A percentile compares a stretch with the other conserved stretches of the same genome.
These are phyloP conservation scores for Atlantisia rogersi DNA, from an alignment of 2,113 vertebrate species.

Conservation along the genomic window DNA sequence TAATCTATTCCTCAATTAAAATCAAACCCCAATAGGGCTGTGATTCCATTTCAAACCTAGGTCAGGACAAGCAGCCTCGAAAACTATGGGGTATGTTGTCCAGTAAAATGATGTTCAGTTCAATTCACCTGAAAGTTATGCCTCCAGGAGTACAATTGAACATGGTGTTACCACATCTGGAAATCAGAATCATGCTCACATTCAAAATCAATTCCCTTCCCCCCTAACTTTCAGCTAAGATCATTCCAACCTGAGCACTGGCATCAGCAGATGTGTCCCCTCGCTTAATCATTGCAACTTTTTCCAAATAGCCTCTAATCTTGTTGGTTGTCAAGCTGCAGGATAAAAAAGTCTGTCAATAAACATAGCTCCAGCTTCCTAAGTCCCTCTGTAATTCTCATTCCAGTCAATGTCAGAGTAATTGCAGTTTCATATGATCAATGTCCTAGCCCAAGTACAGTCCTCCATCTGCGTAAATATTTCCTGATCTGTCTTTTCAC, in stretches of 20 bases:
- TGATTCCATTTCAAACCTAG: background rate
- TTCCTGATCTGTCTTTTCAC: constrained; percentile 28
- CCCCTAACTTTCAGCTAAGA: background rate
- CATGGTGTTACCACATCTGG: background rate
- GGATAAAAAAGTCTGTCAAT: background rate
- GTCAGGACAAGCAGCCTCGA: background rate
- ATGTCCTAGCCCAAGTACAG: constrained; percentile 11
- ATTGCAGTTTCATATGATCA: constrained; percentile 40
- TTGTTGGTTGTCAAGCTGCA: background rate
- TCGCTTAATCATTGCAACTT: background rate
- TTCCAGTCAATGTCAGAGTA: constrained; percentile 38
- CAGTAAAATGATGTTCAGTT: background rate
- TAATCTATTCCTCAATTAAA: background rate
- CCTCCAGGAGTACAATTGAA: background rate
- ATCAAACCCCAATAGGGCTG: background rate
- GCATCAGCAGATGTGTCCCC: background rate
- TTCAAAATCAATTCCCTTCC: background rate
- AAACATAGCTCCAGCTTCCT: constrained; percentile 4
- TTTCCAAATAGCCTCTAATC: background rate
- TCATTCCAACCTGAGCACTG: background rate
- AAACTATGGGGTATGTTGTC: background rate
- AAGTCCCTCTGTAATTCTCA: constrained; percentile 10
- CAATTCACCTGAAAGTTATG: background rate
- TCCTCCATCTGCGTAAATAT: constrained; percentile 33
- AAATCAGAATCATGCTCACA: background rate